phyloP scores from a whole-genome alignment of 1,140 invertebrate genomes.

The Drosophila repleta region DNA sequence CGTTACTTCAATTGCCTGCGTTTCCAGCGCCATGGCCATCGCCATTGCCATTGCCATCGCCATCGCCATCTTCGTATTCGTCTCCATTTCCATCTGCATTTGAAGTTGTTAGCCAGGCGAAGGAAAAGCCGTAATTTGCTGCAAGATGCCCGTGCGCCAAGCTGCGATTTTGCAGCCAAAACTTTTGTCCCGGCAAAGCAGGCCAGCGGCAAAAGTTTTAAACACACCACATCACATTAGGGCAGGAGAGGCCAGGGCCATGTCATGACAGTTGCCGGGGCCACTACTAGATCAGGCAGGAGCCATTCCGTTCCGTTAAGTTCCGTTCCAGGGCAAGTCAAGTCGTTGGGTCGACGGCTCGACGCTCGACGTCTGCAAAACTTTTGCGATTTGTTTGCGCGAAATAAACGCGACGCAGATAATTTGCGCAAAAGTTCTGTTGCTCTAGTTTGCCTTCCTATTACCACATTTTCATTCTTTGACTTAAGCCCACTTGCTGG shows the following conservation, averaged over 20 bases:
- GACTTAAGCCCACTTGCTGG: too few relatives aligned
- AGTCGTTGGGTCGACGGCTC: conserved; percentile 38
- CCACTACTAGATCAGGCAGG: conserved; percentile 28
- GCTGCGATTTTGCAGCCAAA: conserved; percentile 58
- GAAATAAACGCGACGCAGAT: conserved; percentile 81
- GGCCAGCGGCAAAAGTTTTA: conserved; percentile 50
- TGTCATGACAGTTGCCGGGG: conserved; percentile 30
- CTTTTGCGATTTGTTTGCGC: conserved; percentile 80
- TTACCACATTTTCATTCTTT: neutral
- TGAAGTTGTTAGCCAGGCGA: conserved; percentile 54
- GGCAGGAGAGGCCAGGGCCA: conserved; percentile 6
- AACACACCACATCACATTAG: conserved; percentile 32
- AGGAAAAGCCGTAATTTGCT: conserved; percentile 75
- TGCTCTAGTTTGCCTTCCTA: conserved; percentile 12
- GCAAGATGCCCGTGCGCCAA: conserved; percentile 66
- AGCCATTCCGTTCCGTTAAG: conserved; percentile 7
- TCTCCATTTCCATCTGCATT: conserved; percentile 37
- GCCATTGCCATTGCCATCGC: neutral
- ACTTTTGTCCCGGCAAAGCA: conserved; percentile 63
- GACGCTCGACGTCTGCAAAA: conserved; percentile 64
- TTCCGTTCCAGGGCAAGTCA: conserved; percentile 30
- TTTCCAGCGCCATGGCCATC: neutral
- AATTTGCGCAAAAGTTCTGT: conserved; percentile 75
- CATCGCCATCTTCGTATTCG: neutral
- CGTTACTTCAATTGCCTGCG: conserved; percentile 9